Conservation (phyloP, 92 coral and sea anemone species). For the Porites rus region DNA sequence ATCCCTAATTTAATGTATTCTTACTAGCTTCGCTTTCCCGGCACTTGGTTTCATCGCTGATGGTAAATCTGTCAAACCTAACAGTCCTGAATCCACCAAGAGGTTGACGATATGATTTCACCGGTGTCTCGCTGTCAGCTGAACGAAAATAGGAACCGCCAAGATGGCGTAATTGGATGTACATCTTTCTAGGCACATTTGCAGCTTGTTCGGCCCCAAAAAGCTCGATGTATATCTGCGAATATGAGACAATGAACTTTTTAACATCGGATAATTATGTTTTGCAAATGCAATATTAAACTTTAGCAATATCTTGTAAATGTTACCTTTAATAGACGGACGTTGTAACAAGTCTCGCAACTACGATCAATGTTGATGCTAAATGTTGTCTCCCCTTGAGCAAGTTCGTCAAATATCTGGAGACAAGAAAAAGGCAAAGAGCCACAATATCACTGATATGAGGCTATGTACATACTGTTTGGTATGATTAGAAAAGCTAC, state of each 20-base stretch:
- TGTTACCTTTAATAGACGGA: background rate
- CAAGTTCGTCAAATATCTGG: slow-evolving; percentile 12
- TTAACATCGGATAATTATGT: background rate
- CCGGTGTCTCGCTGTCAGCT: background rate
- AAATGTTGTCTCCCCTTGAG: background rate
- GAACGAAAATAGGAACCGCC: slow-evolving; percentile 2
- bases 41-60: background rate
- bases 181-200: background rate
- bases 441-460: too few relatives aligned
- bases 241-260: background rate
- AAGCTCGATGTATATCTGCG: slow-evolving; percentile 1
- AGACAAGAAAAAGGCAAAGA: background rate
- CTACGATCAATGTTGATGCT: background rate
- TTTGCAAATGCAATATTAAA: background rate
- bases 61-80: background rate
- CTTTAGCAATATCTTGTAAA: too few relatives aligned
- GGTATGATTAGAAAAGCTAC: too few relatives aligned
- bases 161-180: background rate
- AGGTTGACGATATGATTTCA: slow-evolving; percentile 1
- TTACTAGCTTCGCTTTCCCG: too few relatives aligned
- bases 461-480: too few relatives aligned
- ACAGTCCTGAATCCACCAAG: background rate
- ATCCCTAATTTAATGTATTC: too few relatives aligned
- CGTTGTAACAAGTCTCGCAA: background rate
- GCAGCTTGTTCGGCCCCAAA: background rate